Base-by-base conservation (phyloP, 2,797 vertebrate species). In the Eremophila alpestris region DNA sequence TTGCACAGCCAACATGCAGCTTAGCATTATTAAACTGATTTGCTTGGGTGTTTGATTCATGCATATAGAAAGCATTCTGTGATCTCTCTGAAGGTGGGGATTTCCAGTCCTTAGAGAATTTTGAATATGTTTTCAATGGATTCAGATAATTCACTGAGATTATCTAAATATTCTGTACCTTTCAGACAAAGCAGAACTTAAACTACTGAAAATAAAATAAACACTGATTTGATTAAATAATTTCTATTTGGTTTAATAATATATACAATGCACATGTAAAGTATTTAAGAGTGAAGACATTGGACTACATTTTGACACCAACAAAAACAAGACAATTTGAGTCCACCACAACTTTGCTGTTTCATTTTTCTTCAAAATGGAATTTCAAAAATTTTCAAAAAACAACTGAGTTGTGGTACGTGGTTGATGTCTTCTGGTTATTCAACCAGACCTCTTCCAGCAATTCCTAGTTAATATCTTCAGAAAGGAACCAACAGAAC, bases 1-100 rank as follows among this genome's bases (percentile, higher is more conserved):
- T 91, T 93, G 49, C 38, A 64, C 40, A 67, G 55, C 11, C 52
- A 82, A 91, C 63, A 62, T 32, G 56, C 23, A 87, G 24, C 15
- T 87, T 62, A 77, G 29, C 36, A 43, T 96, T 95, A 88, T 79
- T 95, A 95, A 95, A 73, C 32, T 54, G 51, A 41, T 67, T 95
- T 92, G 32, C 14, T 38, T 59, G 41, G 17, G 23, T 8, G 2
- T 90, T 96, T 92, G 19, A 62, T 80, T 68, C 20, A 5, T 65
- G 52, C 54, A 49, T 58, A 75, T 3, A 73, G 36, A 52, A 94
- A 93, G 24, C 49, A 76, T 87, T 78, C 18, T 45, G 18, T 58
- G 49, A 87, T 24, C 41, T 80, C 24, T 80, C 49, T 64, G 40
- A 48, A 78, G 38, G 55, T 18, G 29, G 29, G 40, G 41, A 69